These are phyloP conservation scores for Diaphora mendica DNA, from an alignment of 2,888 invertebrate species.

Conservation along the genomic window DNA sequence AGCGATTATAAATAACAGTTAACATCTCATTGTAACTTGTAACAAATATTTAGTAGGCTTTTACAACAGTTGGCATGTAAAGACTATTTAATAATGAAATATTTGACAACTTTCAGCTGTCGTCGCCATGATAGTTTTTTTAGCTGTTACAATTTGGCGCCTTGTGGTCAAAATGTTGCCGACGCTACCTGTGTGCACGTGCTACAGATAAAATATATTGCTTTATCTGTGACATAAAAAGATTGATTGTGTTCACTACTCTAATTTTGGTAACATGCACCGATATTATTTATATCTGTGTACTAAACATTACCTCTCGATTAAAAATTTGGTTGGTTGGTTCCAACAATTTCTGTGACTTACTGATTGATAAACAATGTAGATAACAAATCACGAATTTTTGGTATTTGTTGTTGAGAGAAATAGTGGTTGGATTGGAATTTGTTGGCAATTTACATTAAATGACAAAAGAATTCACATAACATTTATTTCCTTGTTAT, in stretches of 20 bases:
- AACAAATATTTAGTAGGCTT: constrained; percentile 43
- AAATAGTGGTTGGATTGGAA: too few species aligned
- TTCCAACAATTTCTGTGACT: too few species aligned
- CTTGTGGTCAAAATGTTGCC: constrained; percentile 35
- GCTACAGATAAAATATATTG: constrained; percentile 26
- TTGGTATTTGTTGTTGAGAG: too few species aligned
- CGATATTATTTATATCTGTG: not conserved
- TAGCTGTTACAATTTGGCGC: constrained; percentile 32
- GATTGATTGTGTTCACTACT: not conserved
- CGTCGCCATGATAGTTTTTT: constrained; percentile 32
- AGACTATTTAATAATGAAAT: constrained; percentile 48
- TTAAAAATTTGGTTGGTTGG: too few species aligned
- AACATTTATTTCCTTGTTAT: not conserved
- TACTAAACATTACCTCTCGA: not conserved
- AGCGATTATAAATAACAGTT: not conserved
- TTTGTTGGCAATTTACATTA: too few species aligned
- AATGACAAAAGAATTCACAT: not conserved
- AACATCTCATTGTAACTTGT: constrained; percentile 33
- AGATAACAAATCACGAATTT: too few species aligned
- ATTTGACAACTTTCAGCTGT: constrained; percentile 46
- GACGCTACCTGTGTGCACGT: constrained; percentile 46
- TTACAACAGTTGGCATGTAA: constrained; percentile 42
- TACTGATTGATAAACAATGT: too few species aligned
- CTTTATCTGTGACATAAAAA: not conserved
- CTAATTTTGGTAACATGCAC: not conserved